phyloP scores from a whole-genome alignment of 1,140 invertebrate genomes.

The Mesaphorura yosii region DNA sequence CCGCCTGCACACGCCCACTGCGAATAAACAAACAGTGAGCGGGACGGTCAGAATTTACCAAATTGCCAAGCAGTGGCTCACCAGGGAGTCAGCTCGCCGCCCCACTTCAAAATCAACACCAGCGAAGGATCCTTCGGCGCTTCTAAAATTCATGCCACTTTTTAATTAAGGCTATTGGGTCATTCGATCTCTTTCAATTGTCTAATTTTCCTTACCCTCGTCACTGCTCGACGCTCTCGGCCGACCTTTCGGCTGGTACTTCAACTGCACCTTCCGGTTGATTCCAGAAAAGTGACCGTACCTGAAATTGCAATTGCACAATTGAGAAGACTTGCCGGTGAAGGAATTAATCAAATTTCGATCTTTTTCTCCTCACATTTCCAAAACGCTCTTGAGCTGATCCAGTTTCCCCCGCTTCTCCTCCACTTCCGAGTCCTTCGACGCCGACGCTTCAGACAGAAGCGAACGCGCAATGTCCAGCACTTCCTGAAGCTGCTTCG shows the following conservation, averaged over 20 bases:
- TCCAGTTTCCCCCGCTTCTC: conserved; percentile 93
- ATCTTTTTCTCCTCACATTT: conserved; percentile 64
- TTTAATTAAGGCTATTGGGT: conserved; percentile 4
- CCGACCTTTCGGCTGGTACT: conserved; percentile 92
- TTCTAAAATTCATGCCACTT: conserved; percentile 49
- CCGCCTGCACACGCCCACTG: conserved; percentile 71
- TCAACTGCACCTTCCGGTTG: conserved; percentile 98
- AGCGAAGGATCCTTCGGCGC: conserved; percentile 72
- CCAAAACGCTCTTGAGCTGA: conserved; percentile 93
- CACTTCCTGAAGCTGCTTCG: conserved; percentile 95
- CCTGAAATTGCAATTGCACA: conserved; percentile 50
- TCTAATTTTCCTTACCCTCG: conserved; percentile 69
- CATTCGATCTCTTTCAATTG: not conserved
- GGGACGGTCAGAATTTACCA: too few species aligned
- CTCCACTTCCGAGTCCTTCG: conserved; percentile 82
- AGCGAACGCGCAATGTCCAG: conserved; percentile 84
- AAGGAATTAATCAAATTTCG: too few species aligned
- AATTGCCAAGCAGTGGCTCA: too few species aligned
- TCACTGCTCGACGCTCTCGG: conserved; percentile 87
- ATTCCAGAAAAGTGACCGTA: conserved; percentile 99
- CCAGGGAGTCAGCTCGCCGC: conserved; percentile 96
- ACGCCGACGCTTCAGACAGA: conserved; percentile 69
- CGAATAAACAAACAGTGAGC: too few species aligned
- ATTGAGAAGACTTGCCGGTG: too few species aligned
- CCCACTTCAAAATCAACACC: conserved; percentile 97